Conservation (phyloP, 2,888 invertebrate species). For the Heteropelma amictum region DNA sequence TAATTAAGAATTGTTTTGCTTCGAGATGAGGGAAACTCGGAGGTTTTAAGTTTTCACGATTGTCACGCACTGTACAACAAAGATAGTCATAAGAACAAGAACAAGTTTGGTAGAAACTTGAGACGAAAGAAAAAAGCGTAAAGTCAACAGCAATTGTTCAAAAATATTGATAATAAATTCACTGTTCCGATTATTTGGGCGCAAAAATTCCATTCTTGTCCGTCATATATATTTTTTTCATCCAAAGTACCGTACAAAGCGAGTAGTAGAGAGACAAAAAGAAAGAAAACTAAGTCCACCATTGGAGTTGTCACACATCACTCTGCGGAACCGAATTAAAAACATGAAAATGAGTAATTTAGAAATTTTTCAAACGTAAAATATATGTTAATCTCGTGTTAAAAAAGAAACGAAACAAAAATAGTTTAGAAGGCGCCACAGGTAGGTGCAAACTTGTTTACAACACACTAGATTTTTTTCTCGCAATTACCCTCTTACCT, state of each 20-base stretch:
- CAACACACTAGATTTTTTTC: slow-evolving; percentile 62
- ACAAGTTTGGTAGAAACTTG: slow-evolving; percentile 48
- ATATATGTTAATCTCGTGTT: slow-evolving; percentile 47
- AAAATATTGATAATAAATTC: slow-evolving; percentile 54
- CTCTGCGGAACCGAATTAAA: slow-evolving; percentile 11
- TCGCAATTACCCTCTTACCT: slow-evolving; percentile 59
- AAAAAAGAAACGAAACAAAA: slow-evolving; percentile 28
- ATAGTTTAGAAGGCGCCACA: slow-evolving; percentile 61
- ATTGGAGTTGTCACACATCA: slow-evolving; percentile 71
- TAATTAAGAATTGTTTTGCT: no score
- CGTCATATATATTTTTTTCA: slow-evolving; percentile 59
- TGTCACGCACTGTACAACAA: slow-evolving; percentile 33
- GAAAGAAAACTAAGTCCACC: slow-evolving; percentile 66
- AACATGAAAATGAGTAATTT: slow-evolving; percentile 16
- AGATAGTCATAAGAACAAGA: slow-evolving; percentile 39
- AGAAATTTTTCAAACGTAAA: slow-evolving; percentile 42
- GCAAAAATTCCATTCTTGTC: slow-evolving; percentile 51
- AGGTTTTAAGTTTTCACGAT: slow-evolving; percentile 37
- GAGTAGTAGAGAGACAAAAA: slow-evolving; percentile 20
- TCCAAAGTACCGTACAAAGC: slow-evolving; percentile 71
- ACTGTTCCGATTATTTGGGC: slow-evolving; percentile 37
- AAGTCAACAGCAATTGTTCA: slow-evolving; percentile 55
- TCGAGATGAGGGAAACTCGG: no score
- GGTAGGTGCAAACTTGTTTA: slow-evolving; percentile 74
- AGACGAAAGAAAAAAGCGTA: slow-evolving; percentile 26